These are phyloP conservation scores for Numida meleagris DNA, from an alignment of 2,113 vertebrate genomes.

Conservation along the genomic window DNA sequence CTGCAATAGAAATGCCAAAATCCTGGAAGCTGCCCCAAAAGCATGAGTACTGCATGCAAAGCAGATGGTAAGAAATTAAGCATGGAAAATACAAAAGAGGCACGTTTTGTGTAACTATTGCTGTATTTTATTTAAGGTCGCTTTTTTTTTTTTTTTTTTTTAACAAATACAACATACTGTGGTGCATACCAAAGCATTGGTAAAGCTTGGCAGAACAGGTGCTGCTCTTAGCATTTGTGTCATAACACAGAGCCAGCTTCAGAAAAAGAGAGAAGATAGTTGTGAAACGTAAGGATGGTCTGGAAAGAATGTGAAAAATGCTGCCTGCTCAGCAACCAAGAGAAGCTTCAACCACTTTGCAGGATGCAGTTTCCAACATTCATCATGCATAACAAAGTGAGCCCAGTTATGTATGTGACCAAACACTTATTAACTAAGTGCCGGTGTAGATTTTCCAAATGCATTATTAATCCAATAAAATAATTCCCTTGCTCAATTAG, in stretches of 20 bases:
- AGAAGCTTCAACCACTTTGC: not conserved
- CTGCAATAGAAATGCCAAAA: constrained; percentile 29
- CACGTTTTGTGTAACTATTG: not conserved
- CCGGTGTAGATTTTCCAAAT: constrained; percentile 11
- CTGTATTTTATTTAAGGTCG: not conserved
- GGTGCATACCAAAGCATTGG: not conserved
- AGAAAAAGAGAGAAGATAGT: not conserved
- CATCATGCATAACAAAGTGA: not conserved
- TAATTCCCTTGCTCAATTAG: not conserved
- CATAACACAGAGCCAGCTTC: not conserved
- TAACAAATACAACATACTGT: not conserved
- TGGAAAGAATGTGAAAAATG: constrained; percentile 12
- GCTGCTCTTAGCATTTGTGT: not conserved
- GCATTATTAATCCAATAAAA: constrained; percentile 12
- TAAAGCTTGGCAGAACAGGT: not conserved
- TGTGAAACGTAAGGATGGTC: not conserved
- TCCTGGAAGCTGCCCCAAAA: constrained; percentile 13
- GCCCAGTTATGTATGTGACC: not conserved
- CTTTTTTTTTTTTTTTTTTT: not conserved
- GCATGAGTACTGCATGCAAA: not conserved
- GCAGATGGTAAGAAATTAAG: constrained; percentile 30
- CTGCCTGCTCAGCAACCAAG: not conserved
- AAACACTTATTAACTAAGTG: not conserved
- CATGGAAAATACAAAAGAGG: not conserved
- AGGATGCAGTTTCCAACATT: not conserved